Conservation (phyloP, 2,888 invertebrate species). For the Baronia brevicornis region DNA sequence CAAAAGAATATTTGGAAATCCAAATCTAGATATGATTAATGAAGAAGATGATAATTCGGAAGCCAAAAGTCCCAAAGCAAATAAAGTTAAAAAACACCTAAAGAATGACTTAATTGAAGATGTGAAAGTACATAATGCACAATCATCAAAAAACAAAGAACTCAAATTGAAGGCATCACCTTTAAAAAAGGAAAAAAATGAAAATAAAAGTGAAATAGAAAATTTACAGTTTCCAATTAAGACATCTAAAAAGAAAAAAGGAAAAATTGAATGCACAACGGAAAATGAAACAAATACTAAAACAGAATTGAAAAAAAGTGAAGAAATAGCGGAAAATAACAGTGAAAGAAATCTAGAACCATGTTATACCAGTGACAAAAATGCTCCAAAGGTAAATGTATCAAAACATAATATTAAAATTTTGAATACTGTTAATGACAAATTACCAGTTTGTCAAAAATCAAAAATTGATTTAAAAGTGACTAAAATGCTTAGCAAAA, state of each 20-base stretch:
- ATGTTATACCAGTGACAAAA: no score
- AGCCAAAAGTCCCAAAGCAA: conserved; percentile 44
- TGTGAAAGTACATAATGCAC: conserved; percentile 20
- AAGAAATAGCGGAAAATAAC: no score
- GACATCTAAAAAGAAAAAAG: conserved; percentile 1
- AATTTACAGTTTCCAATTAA: background rate
- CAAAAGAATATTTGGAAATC: conserved; percentile 61
- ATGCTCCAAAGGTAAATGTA: conserved; percentile 1
- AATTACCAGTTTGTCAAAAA: no score
- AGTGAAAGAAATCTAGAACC: no score
- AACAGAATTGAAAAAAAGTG: no score
- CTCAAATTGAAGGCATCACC: conserved; percentile 10
- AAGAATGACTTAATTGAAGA: conserved; percentile 43
- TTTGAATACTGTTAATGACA: background rate
- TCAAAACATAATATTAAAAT: background rate
- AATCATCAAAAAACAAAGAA: conserved; percentile 25
- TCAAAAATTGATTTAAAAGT: no score
- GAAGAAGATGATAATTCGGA: conserved; percentile 32
- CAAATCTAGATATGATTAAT: conserved; percentile 44
- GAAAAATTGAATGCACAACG: background rate
- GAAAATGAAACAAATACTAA: conserved; percentile 1
- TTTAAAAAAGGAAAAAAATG: conserved; percentile 20
- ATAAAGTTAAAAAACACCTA: conserved; percentile 62
- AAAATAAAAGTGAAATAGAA: background rate
- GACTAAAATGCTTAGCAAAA: background rate